Conservation (phyloP, 2,888 invertebrate genomes). For the Phaedon cochleariae region DNA sequence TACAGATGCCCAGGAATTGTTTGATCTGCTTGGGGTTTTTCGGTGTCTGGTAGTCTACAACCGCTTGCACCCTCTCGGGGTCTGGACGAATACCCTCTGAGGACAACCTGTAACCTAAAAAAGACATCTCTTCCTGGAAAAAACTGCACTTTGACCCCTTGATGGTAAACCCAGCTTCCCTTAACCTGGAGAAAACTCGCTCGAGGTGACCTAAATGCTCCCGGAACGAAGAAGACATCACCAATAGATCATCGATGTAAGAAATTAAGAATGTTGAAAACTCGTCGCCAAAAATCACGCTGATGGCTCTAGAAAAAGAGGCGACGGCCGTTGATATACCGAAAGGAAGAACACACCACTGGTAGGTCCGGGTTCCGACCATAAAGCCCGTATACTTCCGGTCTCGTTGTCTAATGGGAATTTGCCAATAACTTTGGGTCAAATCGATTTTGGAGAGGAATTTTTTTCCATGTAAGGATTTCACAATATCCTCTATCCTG, state of each 20-base stretch:
- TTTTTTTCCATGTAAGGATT: background rate
- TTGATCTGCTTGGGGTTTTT: background rate
- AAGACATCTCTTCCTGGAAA: background rate
- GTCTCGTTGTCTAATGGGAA: background rate
- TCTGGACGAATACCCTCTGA: background rate
- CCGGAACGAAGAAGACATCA: background rate
- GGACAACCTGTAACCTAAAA: background rate
- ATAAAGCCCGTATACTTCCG: background rate
- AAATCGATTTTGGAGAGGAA: background rate
- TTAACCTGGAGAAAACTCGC: background rate
- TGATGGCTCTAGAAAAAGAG: background rate
- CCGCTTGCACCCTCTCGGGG: background rate
- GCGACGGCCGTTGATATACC: background rate
- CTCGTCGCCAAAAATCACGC: background rate
- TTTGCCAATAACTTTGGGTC: background rate
- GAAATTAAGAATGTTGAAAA: background rate
- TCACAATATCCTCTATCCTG: background rate
- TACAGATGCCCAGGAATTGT: background rate
- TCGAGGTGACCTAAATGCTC: background rate
- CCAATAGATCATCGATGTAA: background rate
- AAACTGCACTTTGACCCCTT: background rate
- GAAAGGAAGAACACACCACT: background rate
- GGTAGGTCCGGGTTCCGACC: background rate
- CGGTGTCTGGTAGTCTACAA: background rate
- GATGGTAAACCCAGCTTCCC: background rate